Conservation (phyloP, 2,113 vertebrate species). For the crab-eating macaque (Macaca fascicularis) region T2T-MFA8v1.1 NC_088378.1:152536001-152536500, state of each 20-base stretch:
- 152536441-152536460: constrained; percentile 18
- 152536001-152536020: neutral
- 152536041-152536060: neutral
- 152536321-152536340: neutral
- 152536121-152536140: neutral
- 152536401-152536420: neutral
- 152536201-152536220: rapidly evolving
- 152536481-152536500: neutral
- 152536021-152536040: neutral
- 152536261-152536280: neutral
- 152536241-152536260: neutral
- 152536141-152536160: neutral
- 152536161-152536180: rapidly evolving
- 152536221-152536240: neutral
- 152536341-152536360: neutral
- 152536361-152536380: neutral
- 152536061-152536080: neutral
- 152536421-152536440: neutral
- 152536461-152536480: neutral
- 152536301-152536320: constrained; percentile 15
- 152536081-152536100: neutral
- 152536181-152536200: neutral
- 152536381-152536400: neutral
- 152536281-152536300: neutral
- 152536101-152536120: neutral